Percentiles rank a stretch among this genome's conserved stretches.
Evolutionary conservation across 1,140 invertebrate species (phyloP).

Genomic region (Drosophila truncata): DNA sequence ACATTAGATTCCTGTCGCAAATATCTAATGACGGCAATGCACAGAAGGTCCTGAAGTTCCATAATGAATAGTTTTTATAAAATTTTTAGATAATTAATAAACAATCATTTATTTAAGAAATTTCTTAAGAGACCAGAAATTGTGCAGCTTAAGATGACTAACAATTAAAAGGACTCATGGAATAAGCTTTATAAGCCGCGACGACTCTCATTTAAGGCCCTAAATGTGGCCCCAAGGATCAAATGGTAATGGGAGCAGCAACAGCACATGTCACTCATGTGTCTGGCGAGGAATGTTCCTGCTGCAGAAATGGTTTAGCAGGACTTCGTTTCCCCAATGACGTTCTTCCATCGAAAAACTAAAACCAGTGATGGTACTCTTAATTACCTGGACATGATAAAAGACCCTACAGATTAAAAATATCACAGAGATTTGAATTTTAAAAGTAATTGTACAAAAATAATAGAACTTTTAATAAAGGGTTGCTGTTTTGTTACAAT

Average conservation of each 20-base stretch:
- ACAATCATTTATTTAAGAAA: background rate
- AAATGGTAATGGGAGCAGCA: slow-evolving; percentile 7
- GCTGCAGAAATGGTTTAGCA: background rate
- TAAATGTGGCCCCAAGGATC: slow-evolving; percentile 6
- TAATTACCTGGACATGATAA: too few species aligned
- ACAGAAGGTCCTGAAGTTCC: slow-evolving; percentile 28
- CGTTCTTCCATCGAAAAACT: background rate
- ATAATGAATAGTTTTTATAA: background rate
- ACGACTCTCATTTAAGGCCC: too few species aligned
- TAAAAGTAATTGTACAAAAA: background rate
- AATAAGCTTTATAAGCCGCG: background rate
- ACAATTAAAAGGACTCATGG: background rate
- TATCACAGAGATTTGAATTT: background rate
- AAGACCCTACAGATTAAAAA: background rate
- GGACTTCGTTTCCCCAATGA: background rate
- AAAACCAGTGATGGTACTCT: background rate
- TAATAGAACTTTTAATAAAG: background rate
- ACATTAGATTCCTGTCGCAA: slow-evolving; percentile 90
- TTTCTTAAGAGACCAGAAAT: background rate
- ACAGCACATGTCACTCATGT: slow-evolving; percentile 9
- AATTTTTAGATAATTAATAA: background rate
- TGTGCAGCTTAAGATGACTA: too few species aligned
- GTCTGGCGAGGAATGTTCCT: slow-evolving; percentile 1
- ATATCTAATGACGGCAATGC: slow-evolving; percentile 72
- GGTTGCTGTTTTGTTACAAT: background rate